These are phyloP conservation scores for Bombycilla garrulus DNA, from an alignment of 2,113 vertebrate species.

Conservation along the genomic window DNA sequence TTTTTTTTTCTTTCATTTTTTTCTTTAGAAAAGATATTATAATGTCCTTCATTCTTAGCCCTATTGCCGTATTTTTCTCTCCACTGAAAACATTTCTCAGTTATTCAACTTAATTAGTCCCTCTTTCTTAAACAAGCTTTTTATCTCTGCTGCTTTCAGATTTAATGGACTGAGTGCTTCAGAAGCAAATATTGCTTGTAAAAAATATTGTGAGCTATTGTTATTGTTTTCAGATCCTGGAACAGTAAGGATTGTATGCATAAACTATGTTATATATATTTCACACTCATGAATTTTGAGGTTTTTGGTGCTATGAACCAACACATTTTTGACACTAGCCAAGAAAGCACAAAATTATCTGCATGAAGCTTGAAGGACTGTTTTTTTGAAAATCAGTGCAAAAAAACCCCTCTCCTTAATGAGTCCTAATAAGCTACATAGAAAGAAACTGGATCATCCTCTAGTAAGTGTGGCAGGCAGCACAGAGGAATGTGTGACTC, in stretches of 20 bases:
- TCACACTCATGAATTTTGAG: neutral
- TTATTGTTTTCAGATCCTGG: neutral
- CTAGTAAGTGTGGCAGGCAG: neutral
- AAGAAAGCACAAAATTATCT: neutral
- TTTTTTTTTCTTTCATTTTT: accelerated
- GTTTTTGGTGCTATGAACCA: neutral
- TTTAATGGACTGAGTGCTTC: neutral
- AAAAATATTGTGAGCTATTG: neutral
- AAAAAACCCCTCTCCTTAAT: neutral
- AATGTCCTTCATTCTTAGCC: neutral
- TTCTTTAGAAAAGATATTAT: neutral
- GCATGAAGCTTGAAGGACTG: neutral
- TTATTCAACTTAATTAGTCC: neutral
- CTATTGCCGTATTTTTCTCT: neutral
- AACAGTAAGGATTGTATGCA: neutral
- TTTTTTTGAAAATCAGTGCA: neutral
- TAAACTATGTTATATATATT: neutral
- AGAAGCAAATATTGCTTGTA: neutral
- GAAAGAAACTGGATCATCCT: neutral
- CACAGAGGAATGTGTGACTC: neutral
- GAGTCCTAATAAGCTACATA: neutral
- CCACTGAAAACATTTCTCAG: neutral
- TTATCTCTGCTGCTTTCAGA: neutral
- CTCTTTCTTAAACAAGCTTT: neutral
- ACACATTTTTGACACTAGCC: neutral